Conservation (phyloP, 2,888 invertebrate species). For the Rhodophaea formosa region DNA sequence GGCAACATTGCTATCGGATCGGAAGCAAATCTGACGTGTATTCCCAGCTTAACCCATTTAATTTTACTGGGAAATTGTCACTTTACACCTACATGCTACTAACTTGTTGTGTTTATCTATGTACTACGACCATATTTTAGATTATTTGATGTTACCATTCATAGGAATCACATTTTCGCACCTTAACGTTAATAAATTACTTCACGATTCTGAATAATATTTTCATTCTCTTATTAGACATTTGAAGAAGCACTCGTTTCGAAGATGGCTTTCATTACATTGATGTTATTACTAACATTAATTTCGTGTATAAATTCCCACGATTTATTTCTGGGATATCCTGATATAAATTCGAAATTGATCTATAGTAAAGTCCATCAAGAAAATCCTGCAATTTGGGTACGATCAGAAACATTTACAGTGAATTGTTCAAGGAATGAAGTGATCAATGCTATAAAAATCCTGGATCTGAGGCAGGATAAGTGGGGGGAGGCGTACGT, state of each 20-base stretch:
- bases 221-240: background rate
- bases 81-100: background rate
- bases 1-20: no score
- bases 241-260: background rate
- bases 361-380: slow-evolving; percentile 59
- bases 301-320: slow-evolving; percentile 28
- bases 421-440: slow-evolving; percentile 52
- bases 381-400: slow-evolving; percentile 64
- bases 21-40: no score
- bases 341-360: slow-evolving; percentile 41
- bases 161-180: slow-evolving; percentile 23
- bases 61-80: slow-evolving; percentile 15
- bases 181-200: slow-evolving; percentile 36
- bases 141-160: slow-evolving; percentile 11
- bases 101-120: background rate
- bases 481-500: slow-evolving; percentile 61
- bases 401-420: slow-evolving; percentile 54
- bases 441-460: slow-evolving; percentile 56
- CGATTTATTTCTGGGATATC: slow-evolving; percentile 48
- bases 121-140: background rate
- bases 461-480: slow-evolving; percentile 60
- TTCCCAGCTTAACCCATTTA: no score
- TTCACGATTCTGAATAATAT: slow-evolving; percentile 23
- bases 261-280: background rate
- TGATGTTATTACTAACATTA: background rate